Conservation (phyloP, 53 echinoderm and acorn worm species). For the Echinometra lucunter region DNA sequence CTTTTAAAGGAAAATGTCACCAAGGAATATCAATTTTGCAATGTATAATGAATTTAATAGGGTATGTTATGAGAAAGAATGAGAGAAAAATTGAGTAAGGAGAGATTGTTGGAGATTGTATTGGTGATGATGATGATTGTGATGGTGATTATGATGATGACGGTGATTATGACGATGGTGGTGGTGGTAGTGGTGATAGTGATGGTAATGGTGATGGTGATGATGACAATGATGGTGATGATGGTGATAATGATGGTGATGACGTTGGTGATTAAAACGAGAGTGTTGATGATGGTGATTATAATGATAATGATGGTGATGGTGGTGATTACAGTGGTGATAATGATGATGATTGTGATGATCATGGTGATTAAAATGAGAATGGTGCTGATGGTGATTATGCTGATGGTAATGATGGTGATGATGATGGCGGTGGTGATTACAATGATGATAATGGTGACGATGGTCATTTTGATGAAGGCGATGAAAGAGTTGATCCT, state of each 20-base stretch:
- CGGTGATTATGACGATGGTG: not conserved
- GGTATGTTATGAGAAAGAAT: not conserved
- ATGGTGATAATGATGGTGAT: conserved; percentile 4
- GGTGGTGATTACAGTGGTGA: conserved; percentile 4
- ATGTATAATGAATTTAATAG: not conserved
- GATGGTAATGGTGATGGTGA: conserved; percentile 48
- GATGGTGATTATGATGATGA: not conserved
- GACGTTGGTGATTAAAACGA: conserved; percentile 33
- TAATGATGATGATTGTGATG: not conserved
- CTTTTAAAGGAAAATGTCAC: conserved; percentile 31
- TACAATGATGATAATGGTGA: conserved; percentile 5
- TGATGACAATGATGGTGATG: conserved; percentile 49
- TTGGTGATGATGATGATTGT: not conserved
- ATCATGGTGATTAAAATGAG: conserved; percentile 25
- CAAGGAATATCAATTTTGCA: not conserved
- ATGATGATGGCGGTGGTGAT: conserved; percentile 52
- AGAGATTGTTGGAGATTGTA: not conserved
- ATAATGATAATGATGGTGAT: conserved; percentile 52
- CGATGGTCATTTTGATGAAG: conserved; percentile 32
- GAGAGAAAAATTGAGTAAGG: not conserved
- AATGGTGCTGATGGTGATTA: conserved; percentile 61
- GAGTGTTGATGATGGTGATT: conserved; percentile 33
- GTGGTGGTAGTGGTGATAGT: conserved; percentile 40
- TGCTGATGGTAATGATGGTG: conserved; percentile 42
- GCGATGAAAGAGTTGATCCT: conserved; percentile 22